Base-by-base conservation (phyloP, 2,888 invertebrate species). In the Cepaea hortensis region DNA sequence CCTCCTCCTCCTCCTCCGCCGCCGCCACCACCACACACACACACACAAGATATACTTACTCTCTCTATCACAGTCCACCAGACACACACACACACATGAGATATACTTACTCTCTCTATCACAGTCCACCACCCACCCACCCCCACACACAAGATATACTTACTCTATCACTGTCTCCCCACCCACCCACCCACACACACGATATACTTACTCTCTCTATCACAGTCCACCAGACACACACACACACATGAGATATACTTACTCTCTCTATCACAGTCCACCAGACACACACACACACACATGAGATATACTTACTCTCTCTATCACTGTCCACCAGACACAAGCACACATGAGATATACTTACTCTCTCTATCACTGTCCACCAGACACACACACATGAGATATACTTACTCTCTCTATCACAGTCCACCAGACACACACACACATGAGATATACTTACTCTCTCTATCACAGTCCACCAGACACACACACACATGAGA, bases 251-350 rank as follows among this genome's bases (percentile, higher is more conserved):
- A 72, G 20, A 75, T 11, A 46, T 72, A 94, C 95, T 95, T 94
- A 95, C 96, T 96, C 95, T 99, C 98, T 92, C 96, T 96, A 95
- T 99, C 99, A 95, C 99, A 99, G 95, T 99, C 99, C 11, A 99
- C 98, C n/a, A n/a, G n/a, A n/a, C n/a, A n/a, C n/a, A n/a, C n/a
- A n/a, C n/a, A n/a, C n/a, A n/a, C n/a, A n/a, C 13, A 48, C n/a
- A 81, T 68, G 55, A 72, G 20, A 75, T 11, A 46, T 72, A 94
- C 95, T 95, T 94, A 95, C 96, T 96, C 95, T 99, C 98, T 92
- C 96, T 96, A 95, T 99, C 99, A 95, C 99, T 99, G 95, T 99
- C 99, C 11, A 99, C 98, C n/a, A n/a, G n/a, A n/a, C n/a, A n/a
- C n/a, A n/a, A n/a, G n/a, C n/a, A n/a, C 13, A 48, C n/a, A 81